Evolutionary conservation across 2,113 vertebrate species (phyloP).

Genomic region (Catharus minimus): DNA sequence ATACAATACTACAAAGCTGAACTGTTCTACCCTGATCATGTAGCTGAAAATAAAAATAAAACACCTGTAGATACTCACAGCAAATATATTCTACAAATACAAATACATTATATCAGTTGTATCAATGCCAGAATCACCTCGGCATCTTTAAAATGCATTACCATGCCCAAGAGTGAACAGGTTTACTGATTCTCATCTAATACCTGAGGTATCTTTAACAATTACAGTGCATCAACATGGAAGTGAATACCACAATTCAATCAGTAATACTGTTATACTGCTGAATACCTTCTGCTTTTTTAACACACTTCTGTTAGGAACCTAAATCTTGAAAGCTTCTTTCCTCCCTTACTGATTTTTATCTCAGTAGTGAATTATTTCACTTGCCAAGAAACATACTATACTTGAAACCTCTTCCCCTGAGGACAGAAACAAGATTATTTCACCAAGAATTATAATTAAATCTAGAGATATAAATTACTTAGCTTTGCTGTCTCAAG

Average conservation of each 20-base stretch:
- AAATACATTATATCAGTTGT: background rate
- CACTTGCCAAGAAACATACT: constrained; percentile 27
- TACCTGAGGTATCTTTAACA: background rate
- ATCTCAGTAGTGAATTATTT: constrained; percentile 37
- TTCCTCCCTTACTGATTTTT: constrained; percentile 36
- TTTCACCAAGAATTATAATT: constrained; percentile 54
- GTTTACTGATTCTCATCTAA: background rate
- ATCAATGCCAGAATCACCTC: background rate
- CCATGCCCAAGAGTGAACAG: background rate
- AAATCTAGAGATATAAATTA: constrained; percentile 49
- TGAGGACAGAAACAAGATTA: constrained; percentile 20
- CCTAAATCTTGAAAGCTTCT: background rate
- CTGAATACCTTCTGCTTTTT: background rate
- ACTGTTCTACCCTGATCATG: background rate
- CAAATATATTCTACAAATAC: background rate
- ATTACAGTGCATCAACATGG: background rate
- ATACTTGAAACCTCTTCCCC: constrained; percentile 22
- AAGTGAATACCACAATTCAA: background rate
- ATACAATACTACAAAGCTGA: background rate
- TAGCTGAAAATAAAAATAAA: background rate
- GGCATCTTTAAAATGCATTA: background rate
- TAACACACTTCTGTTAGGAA: background rate
- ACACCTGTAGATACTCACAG: background rate
- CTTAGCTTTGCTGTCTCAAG: constrained; percentile 20
- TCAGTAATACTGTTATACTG: background rate